phyloP scores from a whole-genome alignment of 1,140 invertebrate species.

The Pinna nobilis region DNA sequence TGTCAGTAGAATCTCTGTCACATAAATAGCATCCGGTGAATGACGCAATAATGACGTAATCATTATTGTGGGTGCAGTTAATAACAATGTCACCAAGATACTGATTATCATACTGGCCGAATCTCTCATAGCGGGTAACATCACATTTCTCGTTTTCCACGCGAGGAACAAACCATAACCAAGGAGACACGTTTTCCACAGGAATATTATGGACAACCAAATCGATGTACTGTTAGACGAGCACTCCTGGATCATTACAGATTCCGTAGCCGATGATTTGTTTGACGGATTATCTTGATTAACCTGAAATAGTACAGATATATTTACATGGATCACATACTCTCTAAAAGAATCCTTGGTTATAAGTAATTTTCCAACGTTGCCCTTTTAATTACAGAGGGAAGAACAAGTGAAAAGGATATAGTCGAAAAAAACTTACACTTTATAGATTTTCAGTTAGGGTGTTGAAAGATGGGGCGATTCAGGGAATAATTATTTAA shows the following conservation, averaged over 20 bases:
- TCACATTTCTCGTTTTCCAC: slow-evolving; percentile 61
- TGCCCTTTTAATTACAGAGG: too few relatives aligned
- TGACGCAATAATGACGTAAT: slow-evolving; percentile 50
- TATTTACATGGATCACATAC: neutral
- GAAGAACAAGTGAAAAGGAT: neutral
- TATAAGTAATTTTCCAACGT: too few relatives aligned
- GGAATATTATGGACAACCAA: slow-evolving; percentile 53
- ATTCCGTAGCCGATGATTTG: slow-evolving; percentile 5
- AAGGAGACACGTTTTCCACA: slow-evolving; percentile 57
- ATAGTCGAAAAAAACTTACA: neutral
- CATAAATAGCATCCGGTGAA: slow-evolving; percentile 57
- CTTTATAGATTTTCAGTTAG: neutral
- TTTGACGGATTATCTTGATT: neutral
- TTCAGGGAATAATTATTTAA: too few relatives aligned
- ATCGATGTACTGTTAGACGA: slow-evolving; percentile 39
- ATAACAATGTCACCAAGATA: slow-evolving; percentile 48
- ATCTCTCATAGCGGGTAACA: slow-evolving; percentile 64
- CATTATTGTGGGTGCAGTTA: slow-evolving; percentile 47
- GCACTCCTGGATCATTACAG: slow-evolving; percentile 46
- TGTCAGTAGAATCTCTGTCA: slow-evolving; percentile 47
- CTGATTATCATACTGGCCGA: slow-evolving; percentile 58
- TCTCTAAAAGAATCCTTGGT: neutral
- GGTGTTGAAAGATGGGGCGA: too few relatives aligned
- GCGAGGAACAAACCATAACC: slow-evolving; percentile 57
- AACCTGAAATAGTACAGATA: neutral